These are phyloP conservation scores for Synergus itoensis DNA, from an alignment of 2,888 invertebrate genomes.

Conservation along the genomic window DNA sequence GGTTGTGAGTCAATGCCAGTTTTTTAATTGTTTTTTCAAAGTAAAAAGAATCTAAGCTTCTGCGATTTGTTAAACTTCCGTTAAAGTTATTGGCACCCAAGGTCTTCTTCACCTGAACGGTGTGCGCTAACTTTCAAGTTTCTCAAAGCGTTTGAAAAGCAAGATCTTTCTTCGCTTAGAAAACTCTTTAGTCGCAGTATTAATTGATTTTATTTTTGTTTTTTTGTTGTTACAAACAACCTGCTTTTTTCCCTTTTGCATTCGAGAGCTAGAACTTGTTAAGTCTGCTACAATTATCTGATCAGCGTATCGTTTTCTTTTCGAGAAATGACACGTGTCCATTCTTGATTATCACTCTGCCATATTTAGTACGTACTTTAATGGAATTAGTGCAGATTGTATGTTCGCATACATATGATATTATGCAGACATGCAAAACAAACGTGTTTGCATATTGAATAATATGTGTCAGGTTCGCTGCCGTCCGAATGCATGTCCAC, in stretches of 20 bases:
- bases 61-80: background rate
- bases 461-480: slow-evolving; percentile 24
- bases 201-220: background rate
- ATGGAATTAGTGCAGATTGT: slow-evolving; percentile 25
- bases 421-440: slow-evolving; percentile 22
- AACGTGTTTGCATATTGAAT: slow-evolving; percentile 32
- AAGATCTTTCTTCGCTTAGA: background rate
- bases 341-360: background rate
- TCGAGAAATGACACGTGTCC: background rate
- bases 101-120: background rate
- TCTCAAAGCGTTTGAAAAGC: background rate
- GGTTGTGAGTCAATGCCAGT: background rate
- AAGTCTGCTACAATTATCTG: background rate
- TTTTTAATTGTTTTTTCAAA: background rate
- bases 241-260: background rate
- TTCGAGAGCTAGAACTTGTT: background rate
- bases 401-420: background rate
- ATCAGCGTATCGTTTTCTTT: background rate
- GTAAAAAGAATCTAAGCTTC: background rate
- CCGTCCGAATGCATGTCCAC: slow-evolving; percentile 33
- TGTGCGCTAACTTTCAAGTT: background rate
- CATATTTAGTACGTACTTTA: slow-evolving; percentile 5
- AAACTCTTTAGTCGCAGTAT: background rate
- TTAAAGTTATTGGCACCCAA: background rate
- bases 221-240: background rate